Conservation (phyloP, 2,888 invertebrate species). For the Seira ritae region DNA sequence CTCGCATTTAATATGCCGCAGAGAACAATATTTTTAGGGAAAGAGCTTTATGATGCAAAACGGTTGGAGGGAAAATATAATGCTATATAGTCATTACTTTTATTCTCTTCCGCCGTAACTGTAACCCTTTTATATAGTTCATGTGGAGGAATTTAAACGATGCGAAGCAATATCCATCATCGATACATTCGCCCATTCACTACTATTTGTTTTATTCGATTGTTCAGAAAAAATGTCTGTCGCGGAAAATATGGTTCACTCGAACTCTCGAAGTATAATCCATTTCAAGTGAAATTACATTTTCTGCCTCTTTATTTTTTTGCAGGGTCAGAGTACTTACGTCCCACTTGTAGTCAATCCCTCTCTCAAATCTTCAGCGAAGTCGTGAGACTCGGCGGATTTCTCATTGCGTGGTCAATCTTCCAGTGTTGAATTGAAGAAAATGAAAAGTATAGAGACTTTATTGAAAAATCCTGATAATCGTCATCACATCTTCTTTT, state of each 20-base stretch:
- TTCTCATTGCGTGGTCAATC: conserved; percentile 19
- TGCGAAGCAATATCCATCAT: background rate
- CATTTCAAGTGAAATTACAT: background rate
- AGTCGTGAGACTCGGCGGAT: background rate
- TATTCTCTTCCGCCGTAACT: background rate
- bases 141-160: background rate
- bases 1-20: background rate
- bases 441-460: conserved; percentile 10
- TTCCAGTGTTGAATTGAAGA: conserved; percentile 30
- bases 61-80: background rate
- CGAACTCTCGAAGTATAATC: no score
- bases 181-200: background rate
- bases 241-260: no score
- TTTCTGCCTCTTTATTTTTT: background rate
- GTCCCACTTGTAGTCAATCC: conserved; percentile 14
- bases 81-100: background rate
- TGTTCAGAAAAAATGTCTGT: no score
- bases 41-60: background rate
- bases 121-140: no score
- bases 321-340: conserved; percentile 28
- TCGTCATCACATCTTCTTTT: background rate
- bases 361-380: background rate
- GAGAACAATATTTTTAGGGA: background rate
- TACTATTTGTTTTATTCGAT: background rate
- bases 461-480: background rate